Evolutionary conservation across 2,888 invertebrate genomes (phyloP).

Genomic region (Oscheius onirici): DNA sequence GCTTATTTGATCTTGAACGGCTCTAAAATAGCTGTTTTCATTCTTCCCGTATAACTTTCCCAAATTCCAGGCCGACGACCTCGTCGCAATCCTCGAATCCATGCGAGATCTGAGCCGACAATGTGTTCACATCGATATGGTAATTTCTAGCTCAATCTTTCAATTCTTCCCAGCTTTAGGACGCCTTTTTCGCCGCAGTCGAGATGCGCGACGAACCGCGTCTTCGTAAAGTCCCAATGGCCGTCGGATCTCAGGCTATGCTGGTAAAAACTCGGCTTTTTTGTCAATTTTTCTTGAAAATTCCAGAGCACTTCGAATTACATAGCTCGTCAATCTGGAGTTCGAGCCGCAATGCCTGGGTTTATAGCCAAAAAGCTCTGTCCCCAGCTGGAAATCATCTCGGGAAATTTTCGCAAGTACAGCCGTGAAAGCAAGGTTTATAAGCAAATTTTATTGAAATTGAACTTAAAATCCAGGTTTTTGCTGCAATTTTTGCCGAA

Average conservation of each 20-base stretch:
- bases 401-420: conserved; percentile 75
- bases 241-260: conserved; percentile 77
- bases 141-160: too few relatives aligned
- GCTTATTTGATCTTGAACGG: too few relatives aligned
- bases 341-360: conserved; percentile 78
- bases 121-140: conserved; percentile 74
- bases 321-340: conserved; percentile 76
- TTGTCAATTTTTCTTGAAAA: background rate
- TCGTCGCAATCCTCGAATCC: conserved; percentile 73
- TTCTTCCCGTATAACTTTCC: background rate
- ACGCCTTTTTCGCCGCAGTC: conserved; percentile 77
- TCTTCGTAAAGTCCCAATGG: conserved; percentile 76
- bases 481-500: conserved; percentile 73
- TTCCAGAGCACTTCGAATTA: conserved; percentile 78
- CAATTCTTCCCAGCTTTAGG: conserved; percentile 55
- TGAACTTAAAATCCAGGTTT: too few relatives aligned
- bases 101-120: conserved; percentile 72
- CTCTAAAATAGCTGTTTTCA: too few relatives aligned
- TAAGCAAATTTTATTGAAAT: too few relatives aligned
- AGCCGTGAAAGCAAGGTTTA: conserved; percentile 73
- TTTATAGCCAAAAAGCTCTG: conserved; percentile 77
- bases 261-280: too few relatives aligned
- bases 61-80: conserved; percentile 62
- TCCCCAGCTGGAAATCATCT: conserved; percentile 76
- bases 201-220: conserved; percentile 75